Evolutionary conservation across 2,113 vertebrate species (phyloP).

Genomic region (Erythrolamprus reginae): DNA sequence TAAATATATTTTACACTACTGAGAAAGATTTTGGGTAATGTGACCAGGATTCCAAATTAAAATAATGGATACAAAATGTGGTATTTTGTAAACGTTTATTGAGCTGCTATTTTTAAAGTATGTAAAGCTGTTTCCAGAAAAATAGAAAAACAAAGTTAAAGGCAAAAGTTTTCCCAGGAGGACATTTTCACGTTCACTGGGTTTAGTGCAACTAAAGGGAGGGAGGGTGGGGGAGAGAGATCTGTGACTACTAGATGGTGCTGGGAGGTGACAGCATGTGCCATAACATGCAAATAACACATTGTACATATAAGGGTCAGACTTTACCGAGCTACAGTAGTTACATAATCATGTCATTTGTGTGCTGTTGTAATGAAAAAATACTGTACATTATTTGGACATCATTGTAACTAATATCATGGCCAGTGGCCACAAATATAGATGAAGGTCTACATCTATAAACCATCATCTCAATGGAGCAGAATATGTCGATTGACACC

Average conservation of each 20-base stretch:
- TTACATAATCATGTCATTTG: background rate
- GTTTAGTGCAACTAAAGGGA: background rate
- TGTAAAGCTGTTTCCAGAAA: background rate
- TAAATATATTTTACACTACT: constrained; percentile 45
- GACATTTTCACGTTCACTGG: background rate
- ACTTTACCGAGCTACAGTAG: background rate
- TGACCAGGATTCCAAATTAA: constrained; percentile 45
- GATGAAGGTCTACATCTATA: background rate
- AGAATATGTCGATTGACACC: background rate
- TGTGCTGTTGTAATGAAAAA: background rate
- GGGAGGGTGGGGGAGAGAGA: too few species aligned
- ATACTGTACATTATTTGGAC: background rate
- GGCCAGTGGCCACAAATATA: background rate
- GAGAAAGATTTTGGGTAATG: constrained; percentile 32
- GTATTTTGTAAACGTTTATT: constrained; percentile 11
- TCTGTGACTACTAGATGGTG: background rate
- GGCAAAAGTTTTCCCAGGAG: background rate
- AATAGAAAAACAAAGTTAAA: background rate
- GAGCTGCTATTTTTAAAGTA: background rate
- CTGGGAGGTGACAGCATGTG: background rate
- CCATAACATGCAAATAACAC: background rate
- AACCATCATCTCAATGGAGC: background rate
- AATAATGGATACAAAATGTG: constrained; percentile 57
- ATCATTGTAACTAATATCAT: background rate
- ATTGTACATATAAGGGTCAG: background rate